Conservation (phyloP, 1,140 invertebrate genomes). For the silkworm (Bombyx mori) region ASM3026992v2 NC_085128.1:10031501-10032000, state of each 20-base stretch:
- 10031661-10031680: too few species aligned
- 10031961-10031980: too few species aligned
- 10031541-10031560: background rate
- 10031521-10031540: conserved; percentile 83
- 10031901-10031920: conserved; percentile 98
- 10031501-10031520: conserved; percentile 92
- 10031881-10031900: conserved; percentile 69
- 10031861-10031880: conserved; percentile 71
- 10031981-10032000: too few species aligned
- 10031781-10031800: conserved; percentile 83
- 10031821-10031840: conserved; percentile 94
- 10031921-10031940: conserved; percentile 30
- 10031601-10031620: too few species aligned
- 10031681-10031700: too few species aligned
- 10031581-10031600: too few species aligned
- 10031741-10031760: too few species aligned
- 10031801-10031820: conserved; percentile 93
- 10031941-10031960: background rate
- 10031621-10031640: too few species aligned
- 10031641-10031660: too few species aligned
- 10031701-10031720: too few species aligned
- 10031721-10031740: too few species aligned
- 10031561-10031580: too few species aligned
- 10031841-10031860: conserved; percentile 79
- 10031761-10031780: conserved; percentile 37